A percentile compares a stretch with the other conserved stretches of the same genome.
These are phyloP conservation scores for Sebastes alutus DNA, from an alignment of 2,797 vertebrate species.

Conservation along the genomic window DNA sequence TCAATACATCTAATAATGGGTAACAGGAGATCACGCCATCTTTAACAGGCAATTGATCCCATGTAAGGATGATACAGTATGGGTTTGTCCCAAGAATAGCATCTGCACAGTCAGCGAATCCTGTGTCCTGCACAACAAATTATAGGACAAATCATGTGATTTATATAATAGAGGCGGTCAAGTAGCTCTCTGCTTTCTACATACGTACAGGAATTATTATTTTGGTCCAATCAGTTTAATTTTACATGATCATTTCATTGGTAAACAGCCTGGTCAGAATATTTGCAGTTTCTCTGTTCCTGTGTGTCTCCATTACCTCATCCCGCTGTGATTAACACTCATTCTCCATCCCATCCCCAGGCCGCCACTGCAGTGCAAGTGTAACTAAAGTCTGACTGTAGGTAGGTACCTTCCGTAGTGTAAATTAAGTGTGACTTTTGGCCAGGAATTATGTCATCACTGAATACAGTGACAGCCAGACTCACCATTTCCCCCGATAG, in stretches of 20 bases:
- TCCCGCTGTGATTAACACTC: constrained; percentile 79
- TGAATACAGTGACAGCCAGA: constrained; percentile 50
- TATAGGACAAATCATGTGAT: neutral
- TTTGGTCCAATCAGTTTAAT: neutral
- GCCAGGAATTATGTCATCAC: constrained; percentile 59
- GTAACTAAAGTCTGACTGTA: constrained; percentile 84
- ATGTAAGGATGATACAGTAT: constrained; percentile 61
- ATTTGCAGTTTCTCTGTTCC: constrained; percentile 67
- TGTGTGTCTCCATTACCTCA: constrained; percentile 53
- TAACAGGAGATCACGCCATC: constrained; percentile 68
- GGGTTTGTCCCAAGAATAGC: constrained; percentile 34
- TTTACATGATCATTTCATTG: constrained; percentile 14
- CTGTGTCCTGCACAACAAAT: constrained; percentile 4
- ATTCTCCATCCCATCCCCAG: constrained; percentile 85
- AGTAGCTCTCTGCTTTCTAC: neutral
- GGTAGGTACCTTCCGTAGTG: constrained; percentile 78
- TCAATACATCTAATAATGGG: constrained; percentile 76
- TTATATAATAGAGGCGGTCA: neutral
- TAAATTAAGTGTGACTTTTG: constrained; percentile 71
- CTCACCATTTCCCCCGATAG: constrained; percentile 48
- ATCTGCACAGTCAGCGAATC: constrained; percentile 38
- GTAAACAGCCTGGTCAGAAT: constrained; percentile 62
- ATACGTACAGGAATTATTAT: neutral
- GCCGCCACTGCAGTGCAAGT: constrained; percentile 84
- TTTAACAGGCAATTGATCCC: constrained; percentile 69